Conservation (phyloP, 2,888 invertebrate species). For the Cordilura impudica region DNA sequence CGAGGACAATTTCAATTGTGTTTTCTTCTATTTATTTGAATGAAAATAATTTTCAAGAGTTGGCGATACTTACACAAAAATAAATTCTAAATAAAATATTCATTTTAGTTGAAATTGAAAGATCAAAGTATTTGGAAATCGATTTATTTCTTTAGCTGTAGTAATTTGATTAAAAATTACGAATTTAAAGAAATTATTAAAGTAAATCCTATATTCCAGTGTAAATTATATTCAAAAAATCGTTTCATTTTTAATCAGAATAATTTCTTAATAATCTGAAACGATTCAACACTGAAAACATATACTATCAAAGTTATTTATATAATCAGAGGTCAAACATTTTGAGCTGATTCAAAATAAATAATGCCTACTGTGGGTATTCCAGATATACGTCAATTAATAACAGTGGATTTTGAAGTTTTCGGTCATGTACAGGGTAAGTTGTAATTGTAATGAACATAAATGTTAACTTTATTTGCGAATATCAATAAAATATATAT, state of each 20-base stretch:
- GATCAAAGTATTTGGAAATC: slow-evolving; percentile 52
- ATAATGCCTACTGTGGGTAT: slow-evolving; percentile 79
- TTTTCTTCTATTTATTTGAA: slow-evolving; percentile 43
- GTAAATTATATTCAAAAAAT: not conserved
- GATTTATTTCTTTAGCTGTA: slow-evolving; percentile 11
- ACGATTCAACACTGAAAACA: not conserved
- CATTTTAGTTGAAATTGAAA: slow-evolving; percentile 55
- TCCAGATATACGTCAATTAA: slow-evolving; percentile 81
- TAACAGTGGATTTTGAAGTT: slow-evolving; percentile 93
- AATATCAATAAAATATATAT: no score
- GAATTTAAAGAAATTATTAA: slow-evolving; percentile 37
- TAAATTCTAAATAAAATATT: slow-evolving; percentile 44
- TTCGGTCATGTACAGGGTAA: slow-evolving; percentile 94
- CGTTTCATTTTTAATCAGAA: not conserved
- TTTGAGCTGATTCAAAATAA: slow-evolving; percentile 1
- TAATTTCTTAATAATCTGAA: not conserved
- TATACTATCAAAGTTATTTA: slow-evolving; percentile 30
- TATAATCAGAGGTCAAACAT: slow-evolving; percentile 29
- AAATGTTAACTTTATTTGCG: no score
- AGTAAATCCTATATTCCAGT: no score
- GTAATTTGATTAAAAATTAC: slow-evolving; percentile 41
- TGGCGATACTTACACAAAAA: slow-evolving; percentile 55
- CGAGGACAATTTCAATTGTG: slow-evolving; percentile 54
- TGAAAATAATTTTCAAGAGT: slow-evolving; percentile 39
- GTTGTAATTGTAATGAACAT: slow-evolving; percentile 18